Percentiles rank a stretch among this genome's conserved stretches.
Evolutionary conservation across 2,113 vertebrate species (phyloP).

Genomic region (Suncus etruscus): DNA sequence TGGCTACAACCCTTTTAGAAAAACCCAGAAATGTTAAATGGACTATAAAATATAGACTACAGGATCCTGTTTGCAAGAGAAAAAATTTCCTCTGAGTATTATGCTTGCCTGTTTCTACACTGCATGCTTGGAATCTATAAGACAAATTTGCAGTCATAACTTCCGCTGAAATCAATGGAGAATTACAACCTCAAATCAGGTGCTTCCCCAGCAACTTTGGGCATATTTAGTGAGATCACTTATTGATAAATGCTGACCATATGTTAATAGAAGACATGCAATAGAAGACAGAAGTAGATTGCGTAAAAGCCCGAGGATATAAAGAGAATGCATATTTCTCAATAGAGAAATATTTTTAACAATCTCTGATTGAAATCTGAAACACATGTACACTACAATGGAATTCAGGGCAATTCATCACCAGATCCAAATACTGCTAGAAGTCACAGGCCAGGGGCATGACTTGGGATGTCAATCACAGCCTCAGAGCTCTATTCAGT

Average conservation of each 20-base stretch:
- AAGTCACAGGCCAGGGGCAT: rapidly evolving
- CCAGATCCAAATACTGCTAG: not conserved
- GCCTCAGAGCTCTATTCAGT: too few species aligned
- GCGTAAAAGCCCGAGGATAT: constrained; percentile 5
- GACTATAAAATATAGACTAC: constrained; percentile 44
- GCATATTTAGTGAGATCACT: constrained; percentile 32
- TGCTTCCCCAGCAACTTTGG: not conserved
- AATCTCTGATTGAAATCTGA: not conserved
- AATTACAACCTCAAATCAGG: not conserved
- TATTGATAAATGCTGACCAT: constrained; percentile 56
- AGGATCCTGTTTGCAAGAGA: constrained; percentile 13
- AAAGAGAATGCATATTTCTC: constrained; percentile 23
- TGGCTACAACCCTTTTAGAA: constrained; percentile 7
- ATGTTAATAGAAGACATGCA: constrained; percentile 24
- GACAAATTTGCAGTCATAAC: not conserved
- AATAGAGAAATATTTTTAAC: constrained; percentile 10
- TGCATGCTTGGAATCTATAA: not conserved
- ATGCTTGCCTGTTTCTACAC: not conserved
- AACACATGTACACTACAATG: not conserved
- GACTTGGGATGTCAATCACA: too few species aligned
- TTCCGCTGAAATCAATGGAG: not conserved
- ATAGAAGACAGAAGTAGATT: constrained; percentile 26
- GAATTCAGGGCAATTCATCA: not conserved
- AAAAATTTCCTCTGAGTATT: constrained; percentile 58
- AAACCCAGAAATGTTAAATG: constrained; percentile 66